Evolutionary conservation across 2,113 vertebrate genomes (phyloP).

Genomic region (Thomomys bottae): DNA sequence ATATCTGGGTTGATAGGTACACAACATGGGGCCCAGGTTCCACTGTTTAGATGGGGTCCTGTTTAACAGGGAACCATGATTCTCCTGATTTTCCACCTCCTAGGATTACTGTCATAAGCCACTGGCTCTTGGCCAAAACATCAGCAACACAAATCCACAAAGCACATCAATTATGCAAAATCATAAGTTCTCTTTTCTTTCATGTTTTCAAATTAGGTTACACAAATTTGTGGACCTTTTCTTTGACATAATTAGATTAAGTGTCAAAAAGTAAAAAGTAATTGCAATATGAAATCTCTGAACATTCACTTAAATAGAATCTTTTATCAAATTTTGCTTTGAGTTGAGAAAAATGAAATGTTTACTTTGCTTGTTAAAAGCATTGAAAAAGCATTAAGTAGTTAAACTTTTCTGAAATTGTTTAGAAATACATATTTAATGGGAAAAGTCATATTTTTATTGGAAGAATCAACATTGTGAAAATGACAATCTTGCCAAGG

Average conservation of each 20-base stretch:
- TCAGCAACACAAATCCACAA: neutral
- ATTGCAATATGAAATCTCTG: neutral
- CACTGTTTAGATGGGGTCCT: no score
- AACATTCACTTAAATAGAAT: slow-evolving; percentile 8
- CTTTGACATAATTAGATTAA: neutral
- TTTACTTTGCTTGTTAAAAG: neutral
- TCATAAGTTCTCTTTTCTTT: neutral
- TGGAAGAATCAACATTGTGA: no score
- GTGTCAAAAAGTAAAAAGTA: slow-evolving; percentile 13
- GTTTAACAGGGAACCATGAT: no score
- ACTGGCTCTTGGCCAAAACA: no score
- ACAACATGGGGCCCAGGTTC: no score
- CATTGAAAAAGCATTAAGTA: neutral
- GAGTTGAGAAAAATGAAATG: neutral
- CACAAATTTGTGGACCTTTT: slow-evolving; percentile 4
- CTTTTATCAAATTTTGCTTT: neutral
- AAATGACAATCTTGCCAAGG: no score
- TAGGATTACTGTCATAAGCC: no score
- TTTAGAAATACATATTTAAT: neutral
- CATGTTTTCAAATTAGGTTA: neutral
- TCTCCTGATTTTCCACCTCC: no score
- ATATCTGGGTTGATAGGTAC: no score
- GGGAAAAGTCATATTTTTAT: neutral
- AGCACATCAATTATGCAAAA: neutral
- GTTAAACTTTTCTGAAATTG: neutral